phyloP scores from a whole-genome alignment of 2,797 vertebrate genomes.

The Peromyscus eremicus region DNA sequence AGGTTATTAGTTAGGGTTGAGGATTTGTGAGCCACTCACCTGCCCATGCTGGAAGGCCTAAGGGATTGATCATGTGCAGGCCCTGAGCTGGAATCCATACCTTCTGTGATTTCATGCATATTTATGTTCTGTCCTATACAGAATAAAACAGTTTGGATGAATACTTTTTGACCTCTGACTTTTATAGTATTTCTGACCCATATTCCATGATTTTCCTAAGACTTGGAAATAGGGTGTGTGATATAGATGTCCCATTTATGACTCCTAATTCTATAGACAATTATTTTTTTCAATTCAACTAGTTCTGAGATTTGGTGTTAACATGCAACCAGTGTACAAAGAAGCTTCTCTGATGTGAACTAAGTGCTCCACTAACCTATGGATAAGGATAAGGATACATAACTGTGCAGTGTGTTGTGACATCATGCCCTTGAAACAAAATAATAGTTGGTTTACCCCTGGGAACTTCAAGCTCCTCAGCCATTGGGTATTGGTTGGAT shows the following conservation, averaged over 20 bases:
- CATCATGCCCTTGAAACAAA: not conserved
- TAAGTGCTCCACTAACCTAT: not conserved
- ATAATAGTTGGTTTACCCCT: not conserved
- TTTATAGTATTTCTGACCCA: not conserved
- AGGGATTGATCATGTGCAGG: not conserved
- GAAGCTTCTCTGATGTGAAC: not conserved
- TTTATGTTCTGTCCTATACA: not conserved
- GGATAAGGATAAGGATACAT: not conserved
- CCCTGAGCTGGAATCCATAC: not conserved
- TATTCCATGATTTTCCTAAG: not conserved
- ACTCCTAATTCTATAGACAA: not conserved
- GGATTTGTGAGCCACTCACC: not conserved
- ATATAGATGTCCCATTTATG: not conserved
- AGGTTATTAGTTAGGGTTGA: not conserved
- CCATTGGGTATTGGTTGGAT: not conserved
- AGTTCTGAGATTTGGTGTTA: not conserved
- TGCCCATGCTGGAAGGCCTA: not conserved
- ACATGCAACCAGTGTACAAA: not conserved
- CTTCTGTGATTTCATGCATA: not conserved
- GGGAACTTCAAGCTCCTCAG: not conserved
- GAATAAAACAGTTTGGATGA: not conserved
- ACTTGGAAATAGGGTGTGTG: not conserved
- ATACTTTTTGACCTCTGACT: not conserved
- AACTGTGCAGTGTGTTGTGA: not conserved
- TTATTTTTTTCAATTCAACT: not conserved